Conservation (phyloP, 1,140 invertebrate genomes). For the Orius insidiosus region DNA sequence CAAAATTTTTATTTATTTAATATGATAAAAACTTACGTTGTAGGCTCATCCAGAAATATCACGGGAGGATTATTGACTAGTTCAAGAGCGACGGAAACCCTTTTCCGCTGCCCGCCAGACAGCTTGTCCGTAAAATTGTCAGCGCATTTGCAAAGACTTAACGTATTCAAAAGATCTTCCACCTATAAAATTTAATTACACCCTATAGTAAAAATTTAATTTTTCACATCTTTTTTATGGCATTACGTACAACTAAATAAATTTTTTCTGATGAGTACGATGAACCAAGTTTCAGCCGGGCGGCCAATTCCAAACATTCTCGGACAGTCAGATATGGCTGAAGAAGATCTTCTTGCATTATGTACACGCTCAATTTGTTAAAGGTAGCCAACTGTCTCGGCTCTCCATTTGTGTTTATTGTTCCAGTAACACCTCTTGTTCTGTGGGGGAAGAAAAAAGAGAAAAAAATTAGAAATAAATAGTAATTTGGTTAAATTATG, state of each 20-base stretch:
- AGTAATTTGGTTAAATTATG: no score
- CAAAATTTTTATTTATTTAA: neutral
- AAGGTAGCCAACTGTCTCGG: constrained; percentile 44
- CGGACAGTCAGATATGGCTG: constrained; percentile 58
- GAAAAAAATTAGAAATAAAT: no score
- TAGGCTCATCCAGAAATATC: constrained; percentile 50
- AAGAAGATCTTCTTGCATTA: constrained; percentile 76
- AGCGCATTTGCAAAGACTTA: constrained; percentile 28
- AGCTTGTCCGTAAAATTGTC: constrained; percentile 31
- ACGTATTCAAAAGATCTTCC: constrained; percentile 26
- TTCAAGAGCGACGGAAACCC: constrained; percentile 41
- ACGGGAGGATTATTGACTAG: constrained; percentile 45
- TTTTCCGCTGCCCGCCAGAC: constrained; percentile 43
- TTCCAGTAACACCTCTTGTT: constrained; percentile 33
- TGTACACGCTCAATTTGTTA: constrained; percentile 69
- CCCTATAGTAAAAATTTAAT: neutral
- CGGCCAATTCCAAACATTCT: constrained; percentile 65
- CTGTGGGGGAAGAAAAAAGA: no score
- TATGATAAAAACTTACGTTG: constrained; percentile 29
- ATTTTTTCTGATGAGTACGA: constrained; percentile 18
- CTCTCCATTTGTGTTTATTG: constrained; percentile 56
- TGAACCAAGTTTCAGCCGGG: constrained; percentile 61
- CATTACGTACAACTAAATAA: constrained; percentile 17
- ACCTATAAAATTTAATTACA: constrained; percentile 23
- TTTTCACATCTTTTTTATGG: neutral